Conservation (phyloP, 2,888 invertebrate genomes). For the Sclerodermus sp. region DNA sequence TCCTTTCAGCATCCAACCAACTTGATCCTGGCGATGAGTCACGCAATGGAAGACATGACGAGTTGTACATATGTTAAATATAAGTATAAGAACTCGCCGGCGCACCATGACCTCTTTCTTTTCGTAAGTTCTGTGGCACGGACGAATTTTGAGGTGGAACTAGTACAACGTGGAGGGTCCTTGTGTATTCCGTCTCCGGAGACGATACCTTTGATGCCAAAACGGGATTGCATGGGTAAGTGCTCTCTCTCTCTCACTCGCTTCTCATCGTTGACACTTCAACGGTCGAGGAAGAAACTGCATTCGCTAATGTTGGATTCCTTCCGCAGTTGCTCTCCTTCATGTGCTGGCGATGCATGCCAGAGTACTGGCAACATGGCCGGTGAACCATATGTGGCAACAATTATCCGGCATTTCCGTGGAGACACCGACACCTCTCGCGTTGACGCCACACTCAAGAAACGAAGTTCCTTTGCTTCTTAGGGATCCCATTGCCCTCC, state of each 20-base stretch:
- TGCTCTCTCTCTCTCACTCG: too few relatives aligned
- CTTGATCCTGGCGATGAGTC: slow-evolving; percentile 85
- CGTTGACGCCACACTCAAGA: slow-evolving; percentile 53
- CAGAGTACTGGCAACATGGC: slow-evolving; percentile 69
- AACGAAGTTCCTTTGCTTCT: slow-evolving; percentile 81
- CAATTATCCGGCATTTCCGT: slow-evolving; percentile 59
- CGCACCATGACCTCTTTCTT: slow-evolving; percentile 77
- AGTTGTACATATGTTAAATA: slow-evolving; percentile 82
- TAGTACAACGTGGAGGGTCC: slow-evolving; percentile 87
- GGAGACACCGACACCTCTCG: slow-evolving; percentile 41
- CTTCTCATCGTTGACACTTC: too few relatives aligned
- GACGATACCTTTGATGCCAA: slow-evolving; percentile 67
- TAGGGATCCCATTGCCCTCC: slow-evolving; percentile 81
- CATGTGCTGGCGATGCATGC: slow-evolving; percentile 87
- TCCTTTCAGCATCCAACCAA: slow-evolving; percentile 67
- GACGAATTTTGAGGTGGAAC: slow-evolving; percentile 90
- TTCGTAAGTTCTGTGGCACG: slow-evolving; percentile 88
- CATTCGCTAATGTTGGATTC: too few relatives aligned
- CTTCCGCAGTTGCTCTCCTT: slow-evolving; percentile 76
- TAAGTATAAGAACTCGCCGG: slow-evolving; percentile 70
- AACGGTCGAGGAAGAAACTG: too few relatives aligned
- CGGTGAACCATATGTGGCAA: slow-evolving; percentile 64
- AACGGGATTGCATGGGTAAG: slow-evolving; percentile 79
- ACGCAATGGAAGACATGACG: slow-evolving; percentile 93
- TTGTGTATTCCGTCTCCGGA: slow-evolving; percentile 61